phyloP scores from a whole-genome alignment of 2,113 vertebrate species.

The Gymnobelideus leadbeateri region DNA sequence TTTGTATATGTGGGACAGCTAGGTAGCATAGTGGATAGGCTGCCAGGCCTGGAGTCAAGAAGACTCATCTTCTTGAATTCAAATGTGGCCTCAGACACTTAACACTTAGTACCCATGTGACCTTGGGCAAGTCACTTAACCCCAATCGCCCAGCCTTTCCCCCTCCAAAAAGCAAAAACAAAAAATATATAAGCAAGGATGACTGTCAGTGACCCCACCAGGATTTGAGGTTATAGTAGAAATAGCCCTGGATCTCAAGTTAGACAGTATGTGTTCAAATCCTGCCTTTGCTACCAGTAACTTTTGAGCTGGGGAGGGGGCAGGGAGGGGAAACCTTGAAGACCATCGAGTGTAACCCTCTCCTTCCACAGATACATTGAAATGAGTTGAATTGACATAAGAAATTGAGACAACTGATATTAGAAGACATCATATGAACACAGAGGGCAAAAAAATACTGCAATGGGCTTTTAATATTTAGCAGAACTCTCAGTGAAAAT shows the following conservation, averaged over 20 bases:
- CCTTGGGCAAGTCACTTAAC: neutral
- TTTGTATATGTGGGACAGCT: slow-evolving; percentile 33
- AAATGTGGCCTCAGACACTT: neutral
- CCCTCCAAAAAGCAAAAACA: too few species aligned
- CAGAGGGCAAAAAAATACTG: slow-evolving; percentile 14
- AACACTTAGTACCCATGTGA: neutral
- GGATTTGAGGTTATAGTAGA: neutral
- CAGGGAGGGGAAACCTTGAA: neutral
- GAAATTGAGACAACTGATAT: neutral
- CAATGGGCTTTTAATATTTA: slow-evolving; percentile 48
- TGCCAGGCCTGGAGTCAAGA: neutral
- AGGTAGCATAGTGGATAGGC: neutral
- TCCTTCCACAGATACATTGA: neutral
- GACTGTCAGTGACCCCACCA: too few species aligned
- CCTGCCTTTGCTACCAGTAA: neutral
- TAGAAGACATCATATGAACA: neutral
- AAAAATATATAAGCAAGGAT: too few species aligned
- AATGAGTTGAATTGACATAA: neutral
- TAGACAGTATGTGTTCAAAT: neutral
- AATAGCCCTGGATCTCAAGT: neutral
- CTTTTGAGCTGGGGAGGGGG: neutral
- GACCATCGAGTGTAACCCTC: neutral
- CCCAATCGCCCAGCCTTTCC: too few species aligned
- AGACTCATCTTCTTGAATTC: neutral
- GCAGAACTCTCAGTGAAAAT: slow-evolving; percentile 66